A percentile compares a stretch with the other conserved stretches of the same genome.
Evolutionary conservation across 2,113 vertebrate genomes (phyloP).

Genomic region (Neomonachus schauinslandi): DNA sequence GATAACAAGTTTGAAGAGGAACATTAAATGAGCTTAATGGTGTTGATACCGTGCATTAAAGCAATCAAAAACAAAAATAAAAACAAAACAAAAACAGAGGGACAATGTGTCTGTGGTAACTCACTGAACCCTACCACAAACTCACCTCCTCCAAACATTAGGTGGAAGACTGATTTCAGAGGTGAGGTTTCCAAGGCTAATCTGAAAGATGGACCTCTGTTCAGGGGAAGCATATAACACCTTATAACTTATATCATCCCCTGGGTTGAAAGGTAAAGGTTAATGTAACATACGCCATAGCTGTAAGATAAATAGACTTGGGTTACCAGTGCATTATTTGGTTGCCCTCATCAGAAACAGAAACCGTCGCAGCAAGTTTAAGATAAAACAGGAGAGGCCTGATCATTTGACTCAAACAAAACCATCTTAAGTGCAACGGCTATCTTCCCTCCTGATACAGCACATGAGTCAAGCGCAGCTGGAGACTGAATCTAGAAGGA

Average conservation of each 20-base stretch:
- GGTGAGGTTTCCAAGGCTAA: not conserved
- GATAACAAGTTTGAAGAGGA: not conserved
- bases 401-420: conserved; percentile 77
- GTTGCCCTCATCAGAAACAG: conserved; percentile 72
- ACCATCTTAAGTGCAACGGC: conserved; percentile 29
- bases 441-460: not conserved
- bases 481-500: not conserved
- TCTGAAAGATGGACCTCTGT: conserved; percentile 30
- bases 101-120: not conserved
- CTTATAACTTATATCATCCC: conserved; percentile 33
- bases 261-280: conserved; percentile 38
- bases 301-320: conserved; percentile 56
- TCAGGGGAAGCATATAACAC: not conserved
- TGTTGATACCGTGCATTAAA: not conserved
- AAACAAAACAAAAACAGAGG: not conserved
- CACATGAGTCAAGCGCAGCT: not conserved
- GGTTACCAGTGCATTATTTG: conserved; percentile 60
- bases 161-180: not conserved
- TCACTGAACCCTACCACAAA: not conserved
- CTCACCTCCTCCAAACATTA: not conserved
- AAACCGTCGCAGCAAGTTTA: conserved; percentile 60
- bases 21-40: not conserved
- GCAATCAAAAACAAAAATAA: not conserved
- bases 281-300: conserved; percentile 38
- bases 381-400: conserved; percentile 72